These are phyloP conservation scores for Siphonodentalium dalli DNA, from an alignment of 2,888 invertebrate species.

Conservation along the genomic window DNA sequence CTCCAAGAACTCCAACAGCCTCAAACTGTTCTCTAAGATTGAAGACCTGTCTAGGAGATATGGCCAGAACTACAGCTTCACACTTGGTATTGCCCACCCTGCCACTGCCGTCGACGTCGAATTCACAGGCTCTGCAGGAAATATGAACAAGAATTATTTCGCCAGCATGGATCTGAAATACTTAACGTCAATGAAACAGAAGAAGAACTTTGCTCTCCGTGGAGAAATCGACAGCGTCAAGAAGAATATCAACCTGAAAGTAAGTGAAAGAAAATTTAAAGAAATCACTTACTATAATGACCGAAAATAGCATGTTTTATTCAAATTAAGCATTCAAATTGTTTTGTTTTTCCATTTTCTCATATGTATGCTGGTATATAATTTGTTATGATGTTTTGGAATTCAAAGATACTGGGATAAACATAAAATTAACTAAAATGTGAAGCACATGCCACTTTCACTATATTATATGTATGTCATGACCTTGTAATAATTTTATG, in stretches of 20 bases:
- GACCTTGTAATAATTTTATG: too few relatives aligned
- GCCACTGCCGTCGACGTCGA: slow-evolving; percentile 30
- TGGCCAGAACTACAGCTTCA: slow-evolving; percentile 17
- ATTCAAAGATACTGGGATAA: too few relatives aligned
- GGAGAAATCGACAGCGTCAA: slow-evolving; percentile 18
- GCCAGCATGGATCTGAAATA: slow-evolving; percentile 27
- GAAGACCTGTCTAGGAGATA: slow-evolving; percentile 16
- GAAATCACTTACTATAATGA: too few relatives aligned
- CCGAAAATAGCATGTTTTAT: too few relatives aligned
- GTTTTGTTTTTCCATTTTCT: too few relatives aligned
- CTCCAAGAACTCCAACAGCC: slow-evolving; percentile 22
- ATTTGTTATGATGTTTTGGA: too few relatives aligned
- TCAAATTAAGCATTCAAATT: too few relatives aligned
- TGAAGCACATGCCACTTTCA: too few relatives aligned
- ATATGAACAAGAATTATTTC: slow-evolving; percentile 10
- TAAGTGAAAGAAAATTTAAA: too few relatives aligned
- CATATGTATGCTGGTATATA: too few relatives aligned
- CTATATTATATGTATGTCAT: too few relatives aligned
- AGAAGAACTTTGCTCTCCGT: slow-evolving; percentile 17
- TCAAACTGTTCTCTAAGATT: slow-evolving; percentile 19
- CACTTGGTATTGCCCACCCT: slow-evolving; percentile 29
- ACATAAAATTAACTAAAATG: too few relatives aligned
- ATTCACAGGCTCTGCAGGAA: slow-evolving; percentile 17
- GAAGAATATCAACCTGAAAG: slow-evolving; percentile 24
- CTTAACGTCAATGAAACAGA: slow-evolving; percentile 18